A percentile compares a stretch with the other conserved stretches of the same genome.
These are phyloP conservation scores for Cyclophora albipunctata DNA, from an alignment of 2,888 invertebrate species.

Conservation along the genomic window DNA sequence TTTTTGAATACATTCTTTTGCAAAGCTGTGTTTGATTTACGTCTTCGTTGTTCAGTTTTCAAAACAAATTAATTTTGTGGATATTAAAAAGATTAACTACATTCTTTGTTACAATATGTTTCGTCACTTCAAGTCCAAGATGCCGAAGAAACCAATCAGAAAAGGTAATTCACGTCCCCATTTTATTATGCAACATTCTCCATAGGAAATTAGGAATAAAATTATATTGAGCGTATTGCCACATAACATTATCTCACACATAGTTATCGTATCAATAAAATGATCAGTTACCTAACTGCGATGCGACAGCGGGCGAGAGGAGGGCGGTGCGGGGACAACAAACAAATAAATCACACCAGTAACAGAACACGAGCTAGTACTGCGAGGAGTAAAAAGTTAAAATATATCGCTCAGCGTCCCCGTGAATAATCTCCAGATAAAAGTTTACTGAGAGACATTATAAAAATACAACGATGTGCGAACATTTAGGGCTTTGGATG, in stretches of 20 bases:
- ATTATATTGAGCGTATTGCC: neutral
- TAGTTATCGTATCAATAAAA: neutral
- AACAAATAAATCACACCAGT: too few relatives aligned
- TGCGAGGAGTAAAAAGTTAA: slow-evolving; percentile 25
- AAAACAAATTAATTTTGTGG: neutral
- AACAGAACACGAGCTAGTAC: neutral
- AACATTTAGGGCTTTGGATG: slow-evolving; percentile 10
- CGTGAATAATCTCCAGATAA: slow-evolving; percentile 59
- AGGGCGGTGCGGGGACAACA: too few relatives aligned
- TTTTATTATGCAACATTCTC: too few relatives aligned
- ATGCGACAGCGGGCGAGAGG: too few relatives aligned
- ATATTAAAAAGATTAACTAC: neutral
- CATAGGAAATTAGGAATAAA: too few relatives aligned
- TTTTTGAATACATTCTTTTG: neutral
- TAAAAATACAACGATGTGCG: slow-evolving; percentile 32
- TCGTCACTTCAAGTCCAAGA: too few relatives aligned
- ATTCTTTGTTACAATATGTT: neutral
- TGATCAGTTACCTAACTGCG: neutral
- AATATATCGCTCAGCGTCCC: slow-evolving; percentile 61
- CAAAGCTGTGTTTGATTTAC: neutral
- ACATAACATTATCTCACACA: neutral
- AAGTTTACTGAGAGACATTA: slow-evolving; percentile 47
- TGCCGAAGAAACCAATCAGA: too few relatives aligned
- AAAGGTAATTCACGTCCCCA: too few relatives aligned
- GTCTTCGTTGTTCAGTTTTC: too few relatives aligned